These are phyloP conservation scores for Psilopogon haemacephalus DNA, from an alignment of 2,113 vertebrate genomes.

Conservation along the genomic window DNA sequence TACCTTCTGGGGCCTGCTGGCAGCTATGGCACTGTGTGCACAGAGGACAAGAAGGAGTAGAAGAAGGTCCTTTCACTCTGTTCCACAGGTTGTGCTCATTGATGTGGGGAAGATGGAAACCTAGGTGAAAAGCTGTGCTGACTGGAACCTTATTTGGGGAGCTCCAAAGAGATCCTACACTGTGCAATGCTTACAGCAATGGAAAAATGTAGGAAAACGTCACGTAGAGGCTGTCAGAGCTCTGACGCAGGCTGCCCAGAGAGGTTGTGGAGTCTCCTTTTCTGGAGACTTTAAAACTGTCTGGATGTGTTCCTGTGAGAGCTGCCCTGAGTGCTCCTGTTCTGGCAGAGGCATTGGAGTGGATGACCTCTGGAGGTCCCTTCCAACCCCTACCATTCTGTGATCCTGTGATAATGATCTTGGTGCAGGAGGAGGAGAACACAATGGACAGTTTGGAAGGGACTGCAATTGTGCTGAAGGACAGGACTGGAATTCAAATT, in stretches of 20 bases:
- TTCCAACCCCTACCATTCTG: too few species aligned
- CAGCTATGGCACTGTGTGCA: not conserved
- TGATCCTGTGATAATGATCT: not conserved
- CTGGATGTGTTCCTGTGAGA: too few species aligned
- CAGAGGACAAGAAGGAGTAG: accelerated
- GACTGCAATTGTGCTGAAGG: not conserved
- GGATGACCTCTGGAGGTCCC: too few species aligned
- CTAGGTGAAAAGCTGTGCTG: not conserved
- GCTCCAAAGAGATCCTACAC: not conserved
- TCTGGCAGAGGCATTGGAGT: too few species aligned
- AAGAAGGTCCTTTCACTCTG: not conserved
- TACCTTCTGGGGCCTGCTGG: not conserved
- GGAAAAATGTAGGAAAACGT: too few species aligned
- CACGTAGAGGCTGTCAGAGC: too few species aligned
- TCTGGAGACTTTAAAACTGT: too few species aligned
- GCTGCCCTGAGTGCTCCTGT: too few species aligned
- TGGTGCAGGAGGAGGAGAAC: not conserved
- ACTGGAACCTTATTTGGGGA: not conserved
- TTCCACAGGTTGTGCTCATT: not conserved
- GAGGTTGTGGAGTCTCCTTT: too few species aligned
- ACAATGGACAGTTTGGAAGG: not conserved
- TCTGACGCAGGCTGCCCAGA: too few species aligned
- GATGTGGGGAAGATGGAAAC: not conserved
- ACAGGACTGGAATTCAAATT: not conserved
- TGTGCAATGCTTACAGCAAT: not conserved